phyloP scores from a whole-genome alignment of 2,888 invertebrate genomes.

The Andrena minutula region DNA sequence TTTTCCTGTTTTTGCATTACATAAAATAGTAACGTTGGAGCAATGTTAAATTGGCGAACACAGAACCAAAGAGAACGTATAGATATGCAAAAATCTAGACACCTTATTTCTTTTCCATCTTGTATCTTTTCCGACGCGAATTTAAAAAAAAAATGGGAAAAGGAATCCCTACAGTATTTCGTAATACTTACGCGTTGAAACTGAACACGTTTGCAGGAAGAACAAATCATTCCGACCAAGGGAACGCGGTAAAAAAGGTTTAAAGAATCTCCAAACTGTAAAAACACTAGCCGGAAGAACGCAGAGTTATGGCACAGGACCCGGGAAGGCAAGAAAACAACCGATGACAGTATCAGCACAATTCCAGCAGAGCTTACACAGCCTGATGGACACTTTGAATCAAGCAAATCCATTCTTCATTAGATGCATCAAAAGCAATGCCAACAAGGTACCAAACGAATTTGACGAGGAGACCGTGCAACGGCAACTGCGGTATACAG shows the following conservation, averaged over 20 bases:
- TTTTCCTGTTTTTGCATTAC: constrained; percentile 64
- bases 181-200: constrained; percentile 33
- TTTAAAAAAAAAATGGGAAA: constrained; percentile 65
- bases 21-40: not conserved
- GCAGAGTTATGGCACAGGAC: constrained; percentile 85
- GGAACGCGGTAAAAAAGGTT: constrained; percentile 93
- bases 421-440: constrained; percentile 98
- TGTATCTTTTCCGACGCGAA: constrained; percentile 8
- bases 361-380: constrained; percentile 96
- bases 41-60: not conserved
- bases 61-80: not conserved
- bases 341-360: constrained; percentile 97
- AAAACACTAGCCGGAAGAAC: constrained; percentile 95
- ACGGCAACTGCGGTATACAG: constrained; percentile 96
- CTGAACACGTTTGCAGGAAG: constrained; percentile 88
- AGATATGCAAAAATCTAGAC: not conserved
- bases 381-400: constrained; percentile 96
- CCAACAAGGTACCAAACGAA: constrained; percentile 95
- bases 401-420: constrained; percentile 95
- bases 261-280: constrained; percentile 96
- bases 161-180: constrained; percentile 44
- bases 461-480: constrained; percentile 98
- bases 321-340: constrained; percentile 91
- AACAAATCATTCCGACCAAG: constrained; percentile 96
- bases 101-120: not conserved